Percentiles rank a stretch among this genome's conserved stretches.
phyloP scores from a whole-genome alignment of 2,113 vertebrate genomes.

The Calidris pygmaea region DNA sequence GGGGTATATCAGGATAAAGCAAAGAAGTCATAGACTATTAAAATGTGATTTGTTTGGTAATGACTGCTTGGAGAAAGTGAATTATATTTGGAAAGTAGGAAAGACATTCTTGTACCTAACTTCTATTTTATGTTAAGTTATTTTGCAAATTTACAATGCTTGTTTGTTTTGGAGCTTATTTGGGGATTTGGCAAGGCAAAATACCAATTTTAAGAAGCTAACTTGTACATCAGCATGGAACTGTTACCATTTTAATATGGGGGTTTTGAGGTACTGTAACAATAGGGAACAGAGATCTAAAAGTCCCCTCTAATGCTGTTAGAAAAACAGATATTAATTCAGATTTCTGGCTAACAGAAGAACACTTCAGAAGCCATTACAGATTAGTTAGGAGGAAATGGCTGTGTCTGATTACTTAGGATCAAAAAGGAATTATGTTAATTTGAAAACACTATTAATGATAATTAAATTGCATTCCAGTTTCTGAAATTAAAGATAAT shows the following conservation, averaged over 20 bases:
- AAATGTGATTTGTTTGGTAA: background rate
- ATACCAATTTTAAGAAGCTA: background rate
- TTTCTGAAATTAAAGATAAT: constrained; percentile 8
- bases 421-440: background rate
- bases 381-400: background rate
- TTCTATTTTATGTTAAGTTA: background rate
- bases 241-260: background rate
- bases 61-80: background rate
- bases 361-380: background rate
- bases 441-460: background rate
- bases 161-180: background rate
- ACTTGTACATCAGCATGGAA: background rate
- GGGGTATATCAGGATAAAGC: background rate
- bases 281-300: background rate
- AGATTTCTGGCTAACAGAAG: background rate
- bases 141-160: background rate
- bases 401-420: background rate
- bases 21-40: background rate
- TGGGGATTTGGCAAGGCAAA: background rate
- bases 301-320: background rate
- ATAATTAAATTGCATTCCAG: background rate
- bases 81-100: background rate
- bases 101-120: background rate
- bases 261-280: background rate
- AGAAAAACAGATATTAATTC: background rate